These are phyloP conservation scores for Pachycephus smyrnensis DNA, from an alignment of 2,888 invertebrate species.

Conservation along the genomic window DNA sequence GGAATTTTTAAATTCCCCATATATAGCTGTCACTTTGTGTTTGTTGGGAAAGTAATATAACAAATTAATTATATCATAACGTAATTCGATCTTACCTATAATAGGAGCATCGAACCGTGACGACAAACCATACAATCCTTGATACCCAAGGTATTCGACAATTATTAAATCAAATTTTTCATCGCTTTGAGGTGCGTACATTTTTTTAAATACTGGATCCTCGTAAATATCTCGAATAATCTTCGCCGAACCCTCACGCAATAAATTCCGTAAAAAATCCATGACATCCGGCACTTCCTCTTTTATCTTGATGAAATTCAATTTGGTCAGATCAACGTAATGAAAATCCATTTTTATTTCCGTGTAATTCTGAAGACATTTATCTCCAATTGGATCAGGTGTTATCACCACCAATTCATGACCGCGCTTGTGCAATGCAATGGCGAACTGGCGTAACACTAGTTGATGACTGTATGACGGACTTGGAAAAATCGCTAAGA, in stretches of 20 bases:
- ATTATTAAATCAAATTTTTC: slow-evolving; percentile 72
- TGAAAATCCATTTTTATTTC: slow-evolving; percentile 62
- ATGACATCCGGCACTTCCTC: no score
- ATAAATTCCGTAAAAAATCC: accelerated
- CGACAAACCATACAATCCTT: slow-evolving; percentile 69
- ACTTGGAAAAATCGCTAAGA: slow-evolving; percentile 65
- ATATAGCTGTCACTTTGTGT: no score
- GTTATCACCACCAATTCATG: slow-evolving; percentile 68
- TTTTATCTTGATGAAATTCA: not conserved
- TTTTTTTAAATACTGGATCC: not conserved
- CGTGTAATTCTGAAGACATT: slow-evolving; percentile 49
- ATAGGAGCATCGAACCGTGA: slow-evolving; percentile 71
- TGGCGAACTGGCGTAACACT: slow-evolving; percentile 65
- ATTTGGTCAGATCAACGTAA: not conserved
- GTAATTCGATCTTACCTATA: slow-evolving; percentile 54
- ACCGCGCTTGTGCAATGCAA: slow-evolving; percentile 65
- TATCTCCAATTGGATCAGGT: slow-evolving; percentile 65
- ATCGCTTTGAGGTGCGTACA: slow-evolving; percentile 27
- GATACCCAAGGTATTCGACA: slow-evolving; percentile 69
- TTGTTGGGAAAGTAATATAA: no score
- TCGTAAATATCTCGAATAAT: not conserved
- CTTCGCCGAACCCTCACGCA: accelerated
- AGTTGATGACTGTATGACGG: slow-evolving; percentile 69
- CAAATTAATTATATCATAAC: no score
- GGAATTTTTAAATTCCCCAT: no score